phyloP scores from a whole-genome alignment of 2,888 invertebrate genomes.

The Diplolepis rosae region DNA sequence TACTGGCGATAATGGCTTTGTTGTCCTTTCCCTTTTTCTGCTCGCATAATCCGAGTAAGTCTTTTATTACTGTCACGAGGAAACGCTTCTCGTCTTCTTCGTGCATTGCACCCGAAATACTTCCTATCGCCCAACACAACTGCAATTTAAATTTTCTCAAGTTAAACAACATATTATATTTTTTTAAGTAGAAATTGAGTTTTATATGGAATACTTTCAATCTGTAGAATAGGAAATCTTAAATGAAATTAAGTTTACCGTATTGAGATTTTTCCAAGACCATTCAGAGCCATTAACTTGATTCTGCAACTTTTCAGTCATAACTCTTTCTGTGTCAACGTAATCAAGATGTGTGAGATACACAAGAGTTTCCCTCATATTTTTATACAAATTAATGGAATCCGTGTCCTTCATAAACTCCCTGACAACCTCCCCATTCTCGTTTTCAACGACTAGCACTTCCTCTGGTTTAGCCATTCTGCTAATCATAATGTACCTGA shows the following conservation, averaged over 20 bases:
- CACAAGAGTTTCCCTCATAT: conserved; percentile 98
- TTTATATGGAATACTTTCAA: background rate
- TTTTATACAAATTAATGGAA: conserved; percentile 98
- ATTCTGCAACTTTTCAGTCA: conserved; percentile 98
- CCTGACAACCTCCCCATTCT: conserved; percentile 98
- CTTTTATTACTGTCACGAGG: conserved; percentile 98
- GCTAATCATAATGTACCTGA: conserved; percentile 98
- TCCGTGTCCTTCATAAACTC: conserved; percentile 99
- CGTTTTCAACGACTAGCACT: conserved; percentile 99
- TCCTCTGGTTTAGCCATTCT: conserved; percentile 99
- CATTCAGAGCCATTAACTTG: conserved; percentile 99
- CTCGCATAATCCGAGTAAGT: conserved; percentile 96
- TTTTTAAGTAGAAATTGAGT: background rate
- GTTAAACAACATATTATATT: background rate
- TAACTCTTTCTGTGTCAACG: conserved; percentile 97
- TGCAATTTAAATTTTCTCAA: conserved; percentile 35
- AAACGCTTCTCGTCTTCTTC: conserved; percentile 99
- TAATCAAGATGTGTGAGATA: conserved; percentile 99
- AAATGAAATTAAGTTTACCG: conserved; percentile 75
- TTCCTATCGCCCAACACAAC: conserved; percentile 99
- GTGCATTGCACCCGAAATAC: conserved; percentile 98
- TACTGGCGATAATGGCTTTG: conserved; percentile 99
- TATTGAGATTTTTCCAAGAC: conserved; percentile 99
- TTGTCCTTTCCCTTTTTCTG: conserved; percentile 99
- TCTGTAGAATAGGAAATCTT: background rate